Evolutionary conservation across 2,888 invertebrate species (phyloP).

Genomic region (Metallyticus violacea): DNA sequence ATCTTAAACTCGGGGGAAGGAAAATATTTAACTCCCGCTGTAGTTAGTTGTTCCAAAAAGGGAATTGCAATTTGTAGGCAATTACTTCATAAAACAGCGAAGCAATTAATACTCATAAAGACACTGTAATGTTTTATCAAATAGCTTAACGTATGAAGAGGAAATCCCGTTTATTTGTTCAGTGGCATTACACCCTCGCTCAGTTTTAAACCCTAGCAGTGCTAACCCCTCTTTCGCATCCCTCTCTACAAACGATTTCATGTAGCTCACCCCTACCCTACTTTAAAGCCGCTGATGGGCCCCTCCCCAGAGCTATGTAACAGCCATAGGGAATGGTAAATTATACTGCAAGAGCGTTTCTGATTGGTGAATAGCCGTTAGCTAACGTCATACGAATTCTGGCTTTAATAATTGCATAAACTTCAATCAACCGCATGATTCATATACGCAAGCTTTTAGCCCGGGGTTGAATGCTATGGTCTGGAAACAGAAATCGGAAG

Average conservation of each 20-base stretch:
- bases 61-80: no score
- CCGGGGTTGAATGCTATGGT: no score
- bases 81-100: neutral
- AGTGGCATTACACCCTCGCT: no score
- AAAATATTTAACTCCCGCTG: no score
- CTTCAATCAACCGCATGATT: constrained; percentile 1
- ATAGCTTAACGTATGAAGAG: neutral
- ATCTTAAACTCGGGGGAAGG: neutral
- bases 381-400: neutral
- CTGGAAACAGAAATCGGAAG: no score
- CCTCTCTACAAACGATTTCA: neutral
- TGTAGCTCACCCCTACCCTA: neutral
- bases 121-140: neutral
- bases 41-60: no score
- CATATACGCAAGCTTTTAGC: neutral
- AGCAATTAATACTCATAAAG: neutral
- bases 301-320: neutral
- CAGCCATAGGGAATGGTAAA: neutral
- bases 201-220: neutral
- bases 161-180: neutral
- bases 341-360: neutral
- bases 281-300: neutral
- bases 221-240: neutral
- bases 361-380: neutral
- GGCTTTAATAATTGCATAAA: constrained; percentile 3